Base-by-base conservation (phyloP, 2,888 invertebrate genomes). In the Keiferia lycopersicella region DNA sequence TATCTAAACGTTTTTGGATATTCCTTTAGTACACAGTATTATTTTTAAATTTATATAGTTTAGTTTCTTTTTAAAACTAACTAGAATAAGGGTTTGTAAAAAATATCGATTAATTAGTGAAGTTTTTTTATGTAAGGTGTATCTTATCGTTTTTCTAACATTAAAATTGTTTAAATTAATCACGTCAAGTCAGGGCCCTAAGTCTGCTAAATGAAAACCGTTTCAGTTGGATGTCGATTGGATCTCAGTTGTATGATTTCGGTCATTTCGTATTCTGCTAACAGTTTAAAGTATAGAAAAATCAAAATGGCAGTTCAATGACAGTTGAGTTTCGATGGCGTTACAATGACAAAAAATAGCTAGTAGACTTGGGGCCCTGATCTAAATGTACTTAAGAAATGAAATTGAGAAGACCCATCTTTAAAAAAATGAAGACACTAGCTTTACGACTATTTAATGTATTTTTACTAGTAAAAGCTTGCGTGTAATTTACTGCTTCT, bases 401-500 rank as follows among this genome's bases (percentile, higher is more conserved):
- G 3, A 26, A 26, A 26, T 2, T 26, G 26, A 26, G 3, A 26
- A 26, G 26, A n/a, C n/a, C n/a, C n/a, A n/a, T n/a, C n/a, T 26
- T 26, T 26, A 26, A 26, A 26, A 26, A 26, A 26, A 14, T 41
- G 1, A 1, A 14, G 2, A 41, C 14, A 14, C 41, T 41, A 41
- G 1, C 41, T 41, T 41, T 14, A 12, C 41, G 14, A 41, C 8
- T 41, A 41, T 41, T 41, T 41, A 41, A 14, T 41, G 41, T 41
- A 41, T 20, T 12, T 51, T 20, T 12, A 50, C 16, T 50, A 51
- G 7, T 51, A n/a, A 56, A 56, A 14, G 64, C 69, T 73, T 73
- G 75, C 77, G 70, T 72, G 67, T 72, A 67, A 65, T 66, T 34
- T 71, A 71, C 68, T 75, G 74, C 72, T 66, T 78, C 73, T 56